Conservation (phyloP, 2,797 vertebrate species). For the Argya squamiceps region DNA sequence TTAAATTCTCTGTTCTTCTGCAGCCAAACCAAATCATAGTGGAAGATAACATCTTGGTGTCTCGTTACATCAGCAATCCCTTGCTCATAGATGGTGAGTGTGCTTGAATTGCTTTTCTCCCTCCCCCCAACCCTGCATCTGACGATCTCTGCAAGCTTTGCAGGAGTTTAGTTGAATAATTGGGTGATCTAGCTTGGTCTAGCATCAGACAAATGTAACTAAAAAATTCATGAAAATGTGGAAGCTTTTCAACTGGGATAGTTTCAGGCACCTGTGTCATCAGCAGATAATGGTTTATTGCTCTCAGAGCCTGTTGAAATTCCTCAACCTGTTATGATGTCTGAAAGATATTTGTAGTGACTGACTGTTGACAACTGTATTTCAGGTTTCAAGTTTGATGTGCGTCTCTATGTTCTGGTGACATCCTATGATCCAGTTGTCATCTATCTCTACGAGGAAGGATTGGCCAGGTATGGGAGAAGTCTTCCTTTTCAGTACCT, state of each 20-base stretch:
- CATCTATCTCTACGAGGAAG: slow-evolving; percentile 96
- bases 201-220: background rate
- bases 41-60: slow-evolving; percentile 95
- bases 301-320: background rate
- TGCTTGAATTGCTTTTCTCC: background rate
- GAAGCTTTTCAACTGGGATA: background rate
- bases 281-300: background rate
- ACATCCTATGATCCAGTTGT: slow-evolving; percentile 94
- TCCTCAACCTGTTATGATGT: background rate
- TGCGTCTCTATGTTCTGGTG: slow-evolving; percentile 93
- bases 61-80: slow-evolving; percentile 93
- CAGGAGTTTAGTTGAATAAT: background rate
- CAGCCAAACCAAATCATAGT: slow-evolving; percentile 93
- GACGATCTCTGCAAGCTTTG: background rate
- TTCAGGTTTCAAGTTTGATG: slow-evolving; percentile 95
- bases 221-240: background rate
- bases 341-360: background rate
- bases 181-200: background rate
- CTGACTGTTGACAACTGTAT: slow-evolving; percentile 11
- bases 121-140: background rate
- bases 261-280: background rate
- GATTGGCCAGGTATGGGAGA: slow-evolving; percentile 87
- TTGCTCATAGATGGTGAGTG: slow-evolving; percentile 94
- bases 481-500: background rate
- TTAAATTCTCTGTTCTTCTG: slow-evolving; percentile 48